A percentile compares a stretch with the other conserved stretches of the same genome.
phyloP scores from a whole-genome alignment of 1,140 invertebrate genomes.

The Brachionus rubens region DNA sequence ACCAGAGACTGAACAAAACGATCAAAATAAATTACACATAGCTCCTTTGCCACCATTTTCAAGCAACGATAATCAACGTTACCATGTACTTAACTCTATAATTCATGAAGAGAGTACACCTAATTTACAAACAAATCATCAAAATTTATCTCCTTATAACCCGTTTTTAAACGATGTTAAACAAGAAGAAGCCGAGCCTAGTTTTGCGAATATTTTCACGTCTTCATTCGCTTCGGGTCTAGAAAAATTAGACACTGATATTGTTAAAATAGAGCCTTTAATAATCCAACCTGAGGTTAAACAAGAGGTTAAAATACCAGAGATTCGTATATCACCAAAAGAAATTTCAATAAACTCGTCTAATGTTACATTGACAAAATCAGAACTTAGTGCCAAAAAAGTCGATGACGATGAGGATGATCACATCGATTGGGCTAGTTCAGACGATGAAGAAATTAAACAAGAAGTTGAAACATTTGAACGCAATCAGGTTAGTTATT shows the following conservation, averaged over 20 bases:
- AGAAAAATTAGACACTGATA: not conserved
- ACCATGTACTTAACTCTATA: constrained; percentile 16
- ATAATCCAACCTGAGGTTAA: not conserved
- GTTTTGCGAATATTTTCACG: constrained; percentile 34
- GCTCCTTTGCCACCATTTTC: constrained; percentile 15
- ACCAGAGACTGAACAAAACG: not conserved
- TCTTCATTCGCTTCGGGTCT: not conserved
- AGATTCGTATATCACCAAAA: not conserved
- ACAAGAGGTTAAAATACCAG: not conserved
- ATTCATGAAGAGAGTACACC: constrained; percentile 11
- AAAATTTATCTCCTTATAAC: not conserved
- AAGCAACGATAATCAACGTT: not conserved
- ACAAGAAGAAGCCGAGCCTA: constrained; percentile 1
- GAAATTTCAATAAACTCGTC: not conserved
- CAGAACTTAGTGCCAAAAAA: not conserved
- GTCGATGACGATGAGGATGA: constrained; percentile 22
- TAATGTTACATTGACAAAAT: not conserved
- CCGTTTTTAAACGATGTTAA: not conserved
- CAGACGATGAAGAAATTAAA: constrained; percentile 41
- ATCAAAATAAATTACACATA: constrained; percentile 8
- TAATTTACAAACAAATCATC: too few species aligned
- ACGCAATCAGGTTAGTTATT: constrained; percentile 43
- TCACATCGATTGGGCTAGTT: constrained; percentile 40
- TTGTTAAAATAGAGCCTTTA: not conserved
- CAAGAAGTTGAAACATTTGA: constrained; percentile 44